Evolutionary conservation across 2,113 vertebrate genomes (phyloP), one percentile per base, ranked within the genome.

Genomic region (Bambusicola thoracicus): DNA sequence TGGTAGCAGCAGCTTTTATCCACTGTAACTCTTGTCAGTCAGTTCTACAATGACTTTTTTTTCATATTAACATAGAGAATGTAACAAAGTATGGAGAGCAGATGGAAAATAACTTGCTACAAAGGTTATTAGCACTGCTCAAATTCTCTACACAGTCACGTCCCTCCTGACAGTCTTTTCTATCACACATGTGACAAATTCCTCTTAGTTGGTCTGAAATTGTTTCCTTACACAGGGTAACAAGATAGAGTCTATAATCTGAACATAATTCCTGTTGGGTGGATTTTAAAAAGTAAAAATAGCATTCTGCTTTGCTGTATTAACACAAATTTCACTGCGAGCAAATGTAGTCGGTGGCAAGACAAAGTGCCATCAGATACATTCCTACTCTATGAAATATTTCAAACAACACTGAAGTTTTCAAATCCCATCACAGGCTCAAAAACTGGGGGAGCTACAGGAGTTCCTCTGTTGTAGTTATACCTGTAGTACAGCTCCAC

Each of bases 151-250:
- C 24, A 10, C 10, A 61, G 18, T 11, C 22, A 59, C 12, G 40
- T 63, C 18, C 40, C 46, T n/a, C 21, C 21, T 63, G 48, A 27
- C 14, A 24, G 21, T 55, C 19, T 68, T 68, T 44, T 29, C 21
- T 4, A 11, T 22, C 40, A 12, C 16, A 44, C 30, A 29, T 70
- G 17, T n/a, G n/a, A 40, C 22, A 70, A 46, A 62, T 11, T 55
- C 21, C 8, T 9, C 3, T 27, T 68, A 22, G 11, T 5, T 4
- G 3, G 16, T 3, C 3, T 8, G 4, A 63, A 70, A 5, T 0
- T 3, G 29, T 40, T 40, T 46, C 43, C 43, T 10, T 41, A 20
- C 49, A 15, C 41, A 8, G 8, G 4, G 4, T 30, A 8, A 43
- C 36, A 77, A 43, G 6, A 12, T 41, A 30, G 19, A 41, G 25